phyloP scores from a whole-genome alignment of 2,113 vertebrate genomes.

The Acanthochromis polyacanthus region DNA sequence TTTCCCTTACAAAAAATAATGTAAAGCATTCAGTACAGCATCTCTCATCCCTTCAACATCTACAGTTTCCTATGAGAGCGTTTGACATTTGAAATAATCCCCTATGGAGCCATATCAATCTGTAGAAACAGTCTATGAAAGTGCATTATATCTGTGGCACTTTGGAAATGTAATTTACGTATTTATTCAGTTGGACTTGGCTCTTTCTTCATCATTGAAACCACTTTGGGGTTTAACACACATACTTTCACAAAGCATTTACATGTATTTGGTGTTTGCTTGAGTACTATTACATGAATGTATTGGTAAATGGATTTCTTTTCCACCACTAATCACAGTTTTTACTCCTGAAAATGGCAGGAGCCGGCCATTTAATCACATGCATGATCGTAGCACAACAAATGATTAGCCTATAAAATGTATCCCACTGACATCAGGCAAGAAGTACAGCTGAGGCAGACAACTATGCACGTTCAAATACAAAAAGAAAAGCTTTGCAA shows the following conservation, averaged over 20 bases:
- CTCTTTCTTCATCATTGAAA: background rate
- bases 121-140: background rate
- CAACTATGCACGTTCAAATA: too few species aligned
- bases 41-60: background rate
- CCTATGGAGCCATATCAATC: background rate
- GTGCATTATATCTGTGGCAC: background rate
- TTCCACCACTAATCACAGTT: background rate
- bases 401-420: background rate
- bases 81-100: conserved; percentile 29
- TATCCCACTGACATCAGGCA: too few species aligned
- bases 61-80: background rate
- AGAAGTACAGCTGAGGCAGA: too few species aligned
- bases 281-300: background rate
- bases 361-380: conserved; percentile 8
- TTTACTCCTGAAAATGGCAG: conserved; percentile 2
- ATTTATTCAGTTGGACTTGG: conserved; percentile 4
- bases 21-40: background rate
- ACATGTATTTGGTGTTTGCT: background rate
- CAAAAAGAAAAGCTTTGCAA: too few species aligned
- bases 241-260: background rate
- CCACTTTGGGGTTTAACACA: background rate
- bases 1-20: background rate
- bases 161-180: background rate
- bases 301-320: too few species aligned
- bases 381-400: background rate